These are phyloP conservation scores for Tachina fera DNA, from an alignment of 2,888 invertebrate species.

Conservation along the genomic window DNA sequence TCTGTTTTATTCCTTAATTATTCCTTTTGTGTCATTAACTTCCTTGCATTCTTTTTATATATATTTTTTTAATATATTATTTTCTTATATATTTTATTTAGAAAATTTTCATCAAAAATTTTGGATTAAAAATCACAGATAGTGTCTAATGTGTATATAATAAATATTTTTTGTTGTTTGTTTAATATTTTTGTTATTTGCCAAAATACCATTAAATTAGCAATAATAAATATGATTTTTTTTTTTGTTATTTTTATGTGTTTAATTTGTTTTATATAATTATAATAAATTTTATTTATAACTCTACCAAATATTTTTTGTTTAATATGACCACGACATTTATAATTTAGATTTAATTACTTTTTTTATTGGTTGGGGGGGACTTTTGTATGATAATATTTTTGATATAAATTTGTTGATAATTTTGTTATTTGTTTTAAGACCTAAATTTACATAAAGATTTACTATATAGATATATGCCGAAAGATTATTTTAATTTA, in stretches of 20 bases:
- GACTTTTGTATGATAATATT: constrained; percentile 44
- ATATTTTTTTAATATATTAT: constrained; percentile 73
- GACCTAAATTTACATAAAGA: constrained; percentile 46
- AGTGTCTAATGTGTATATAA: constrained; percentile 82
- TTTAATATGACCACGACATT: constrained; percentile 67
- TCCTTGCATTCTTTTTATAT: constrained; percentile 70
- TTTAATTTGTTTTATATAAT: constrained; percentile 42
- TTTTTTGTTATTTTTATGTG: constrained; percentile 42
- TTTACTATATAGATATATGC: constrained; percentile 39
- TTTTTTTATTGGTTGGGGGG: constrained; percentile 43
- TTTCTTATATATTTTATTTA: constrained; percentile 76
- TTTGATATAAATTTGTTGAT: constrained; percentile 57
- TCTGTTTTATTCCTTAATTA: constrained; percentile 73
- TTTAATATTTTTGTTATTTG: constrained; percentile 61
- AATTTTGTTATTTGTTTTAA: constrained; percentile 52
- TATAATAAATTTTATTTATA: constrained; percentile 58
- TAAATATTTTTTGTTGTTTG: constrained; percentile 76
- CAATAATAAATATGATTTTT: constrained; percentile 73
- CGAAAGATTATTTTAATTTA: constrained; percentile 28
- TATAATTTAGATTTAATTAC: constrained; percentile 42
- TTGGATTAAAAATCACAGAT: constrained; percentile 84
- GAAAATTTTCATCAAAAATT: constrained; percentile 83
- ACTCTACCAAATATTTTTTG: constrained; percentile 61
- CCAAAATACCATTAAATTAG: constrained; percentile 73
- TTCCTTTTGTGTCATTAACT: constrained; percentile 69